phyloP scores from a whole-genome alignment of 2,797 vertebrate genomes.

The Steatocranus sp. region DNA sequence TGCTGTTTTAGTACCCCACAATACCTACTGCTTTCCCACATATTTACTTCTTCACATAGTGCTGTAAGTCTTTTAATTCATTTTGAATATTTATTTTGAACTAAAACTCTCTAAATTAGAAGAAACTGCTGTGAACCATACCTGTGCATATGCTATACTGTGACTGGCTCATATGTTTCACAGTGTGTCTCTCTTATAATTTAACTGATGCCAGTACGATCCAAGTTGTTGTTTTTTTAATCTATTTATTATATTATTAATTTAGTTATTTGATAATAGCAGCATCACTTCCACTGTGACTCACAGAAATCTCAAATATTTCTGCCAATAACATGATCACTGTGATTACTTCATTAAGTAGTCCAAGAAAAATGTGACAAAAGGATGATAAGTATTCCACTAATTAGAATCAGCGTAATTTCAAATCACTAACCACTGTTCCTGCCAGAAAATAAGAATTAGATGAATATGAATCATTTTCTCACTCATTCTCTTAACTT shows the following conservation, averaged over 20 bases:
- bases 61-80: slow-evolving; percentile 1
- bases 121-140: background rate
- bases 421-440: background rate
- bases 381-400: background rate
- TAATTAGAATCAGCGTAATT: background rate
- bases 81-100: background rate
- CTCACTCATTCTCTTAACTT: background rate
- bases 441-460: background rate
- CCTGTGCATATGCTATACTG: background rate
- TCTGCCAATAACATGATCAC: background rate
- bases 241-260: background rate
- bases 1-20: background rate
- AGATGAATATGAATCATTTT: background rate
- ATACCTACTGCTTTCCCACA: background rate
- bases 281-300: background rate
- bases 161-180: background rate
- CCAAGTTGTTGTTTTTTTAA: background rate
- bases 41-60: background rate
- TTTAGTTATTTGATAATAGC: slow-evolving; percentile 23
- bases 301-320: slow-evolving; percentile 5
- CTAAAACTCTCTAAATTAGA: background rate
- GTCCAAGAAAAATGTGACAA: background rate
- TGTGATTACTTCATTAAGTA: slow-evolving; percentile 6
- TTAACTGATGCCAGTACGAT: slow-evolving; percentile 22
- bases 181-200: background rate